These are phyloP conservation scores for Micropoecilia bifurca DNA, from an alignment of 2,797 vertebrate species.

Conservation along the genomic window DNA sequence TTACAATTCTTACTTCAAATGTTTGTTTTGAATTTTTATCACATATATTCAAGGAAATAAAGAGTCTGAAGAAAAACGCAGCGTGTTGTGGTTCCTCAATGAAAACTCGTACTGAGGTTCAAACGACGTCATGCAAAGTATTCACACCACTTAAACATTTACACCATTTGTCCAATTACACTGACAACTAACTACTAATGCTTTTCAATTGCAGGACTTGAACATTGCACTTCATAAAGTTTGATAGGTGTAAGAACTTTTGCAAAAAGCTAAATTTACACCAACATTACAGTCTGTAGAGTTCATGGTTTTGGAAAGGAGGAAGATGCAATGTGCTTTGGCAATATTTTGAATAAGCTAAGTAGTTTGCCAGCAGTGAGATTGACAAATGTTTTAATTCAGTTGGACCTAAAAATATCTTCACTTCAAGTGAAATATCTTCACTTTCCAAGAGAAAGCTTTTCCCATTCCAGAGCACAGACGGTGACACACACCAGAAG, in stretches of 20 bases:
- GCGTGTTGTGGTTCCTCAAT: conserved; percentile 65
- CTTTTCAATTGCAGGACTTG: not conserved
- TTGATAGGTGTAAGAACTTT: not conserved
- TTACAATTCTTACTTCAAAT: conserved; percentile 90
- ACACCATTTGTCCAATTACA: not conserved
- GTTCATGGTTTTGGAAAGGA: conserved; percentile 3
- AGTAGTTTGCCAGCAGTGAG: conserved; percentile 21
- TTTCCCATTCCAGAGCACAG: not conserved
- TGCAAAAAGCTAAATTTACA: not conserved
- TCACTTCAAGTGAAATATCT: no score
- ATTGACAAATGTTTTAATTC: conserved; percentile 35
- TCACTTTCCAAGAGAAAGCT: not conserved
- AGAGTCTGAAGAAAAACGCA: conserved; percentile 84
- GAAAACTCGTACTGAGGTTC: not conserved
- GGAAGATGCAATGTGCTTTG: not conserved
- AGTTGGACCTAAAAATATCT: conserved; percentile 13
- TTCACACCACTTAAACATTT: not conserved
- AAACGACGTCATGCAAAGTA: not conserved
- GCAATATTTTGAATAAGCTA: not conserved
- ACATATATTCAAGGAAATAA: conserved; percentile 81
- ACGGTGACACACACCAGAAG: not conserved
- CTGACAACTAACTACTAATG: not conserved
- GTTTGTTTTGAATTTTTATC: conserved; percentile 77
- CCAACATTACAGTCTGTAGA: not conserved
- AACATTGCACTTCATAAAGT: not conserved